phyloP scores from a whole-genome alignment of 2,888 invertebrate species.

The Platycheirus albimanus region DNA sequence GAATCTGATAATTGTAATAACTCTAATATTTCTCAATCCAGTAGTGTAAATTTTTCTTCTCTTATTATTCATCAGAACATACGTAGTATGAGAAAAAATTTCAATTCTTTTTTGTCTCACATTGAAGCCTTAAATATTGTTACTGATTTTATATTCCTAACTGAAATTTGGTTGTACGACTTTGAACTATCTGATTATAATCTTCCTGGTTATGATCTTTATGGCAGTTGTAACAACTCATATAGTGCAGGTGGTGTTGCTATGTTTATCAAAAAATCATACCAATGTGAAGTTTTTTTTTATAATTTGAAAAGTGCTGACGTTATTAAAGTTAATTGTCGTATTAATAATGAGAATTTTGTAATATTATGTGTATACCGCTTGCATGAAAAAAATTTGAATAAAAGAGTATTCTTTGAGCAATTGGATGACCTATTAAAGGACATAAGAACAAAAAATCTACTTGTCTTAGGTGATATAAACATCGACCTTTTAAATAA shows the following conservation, averaged over 20 bases:
- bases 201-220: not conserved
- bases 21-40: no score
- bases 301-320: slow-evolving; percentile 6
- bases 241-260: slow-evolving; percentile 26
- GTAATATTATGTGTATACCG: slow-evolving; percentile 1
- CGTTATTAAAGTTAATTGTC: not conserved
- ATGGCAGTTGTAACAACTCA: slow-evolving; percentile 14
- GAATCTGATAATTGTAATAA: no score
- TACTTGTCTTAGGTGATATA: no score
- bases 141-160: slow-evolving; percentile 11
- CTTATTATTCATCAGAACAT: no score
- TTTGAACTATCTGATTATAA: slow-evolving; percentile 10
- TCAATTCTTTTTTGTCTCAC: no score
- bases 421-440: not conserved
- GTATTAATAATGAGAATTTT: not conserved
- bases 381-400: slow-evolving; percentile 10
- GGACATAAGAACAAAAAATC: no score
- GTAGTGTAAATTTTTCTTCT: no score
- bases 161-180: slow-evolving; percentile 15
- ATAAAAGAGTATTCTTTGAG: slow-evolving; percentile 2
- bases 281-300: not conserved
- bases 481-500: no score
- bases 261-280: not conserved
- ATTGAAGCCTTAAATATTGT: not conserved
- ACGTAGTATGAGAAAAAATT: no score